Conservation (phyloP, 2,888 invertebrate species). For the Achlya flavicornis region DNA sequence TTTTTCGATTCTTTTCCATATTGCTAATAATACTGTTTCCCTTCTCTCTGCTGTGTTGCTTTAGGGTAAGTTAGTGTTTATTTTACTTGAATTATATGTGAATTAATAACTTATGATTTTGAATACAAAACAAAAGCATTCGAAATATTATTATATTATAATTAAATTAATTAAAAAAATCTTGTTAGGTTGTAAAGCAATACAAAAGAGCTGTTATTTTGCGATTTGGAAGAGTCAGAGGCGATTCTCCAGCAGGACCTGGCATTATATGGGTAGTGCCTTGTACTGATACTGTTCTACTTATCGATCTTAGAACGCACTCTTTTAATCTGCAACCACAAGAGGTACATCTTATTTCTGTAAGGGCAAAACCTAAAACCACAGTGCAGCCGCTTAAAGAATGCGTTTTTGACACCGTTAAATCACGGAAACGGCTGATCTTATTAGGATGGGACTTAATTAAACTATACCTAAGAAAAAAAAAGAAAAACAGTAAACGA, state of each 20-base stretch:
- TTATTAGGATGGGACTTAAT: no score
- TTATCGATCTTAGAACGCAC: slow-evolving; percentile 94
- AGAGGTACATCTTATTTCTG: slow-evolving; percentile 84
- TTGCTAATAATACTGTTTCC: slow-evolving; percentile 49
- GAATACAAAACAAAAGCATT: background rate
- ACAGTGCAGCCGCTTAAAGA: no score
- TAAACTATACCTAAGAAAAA: no score
- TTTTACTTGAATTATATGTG: background rate
- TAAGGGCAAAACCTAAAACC: no score
- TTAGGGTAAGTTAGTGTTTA: slow-evolving; percentile 43
- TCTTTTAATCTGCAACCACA: slow-evolving; percentile 96
- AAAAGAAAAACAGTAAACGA: no score
- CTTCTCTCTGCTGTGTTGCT: slow-evolving; percentile 43
- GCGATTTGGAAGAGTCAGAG: slow-evolving; percentile 80
- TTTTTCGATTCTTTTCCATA: slow-evolving; percentile 43
- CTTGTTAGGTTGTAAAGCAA: slow-evolving; percentile 71
- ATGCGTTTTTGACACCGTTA: no score
- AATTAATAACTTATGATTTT: background rate
- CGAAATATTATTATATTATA: no score
- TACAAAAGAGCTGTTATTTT: slow-evolving; percentile 82
- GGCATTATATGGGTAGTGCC: slow-evolving; percentile 96
- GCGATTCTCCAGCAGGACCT: slow-evolving; percentile 81
- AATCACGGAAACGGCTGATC: no score
- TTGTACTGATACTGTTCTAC: slow-evolving; percentile 93
- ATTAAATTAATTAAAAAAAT: background rate